Conservation (phyloP, 2,888 invertebrate species). For the Cetonia aurata region DNA sequence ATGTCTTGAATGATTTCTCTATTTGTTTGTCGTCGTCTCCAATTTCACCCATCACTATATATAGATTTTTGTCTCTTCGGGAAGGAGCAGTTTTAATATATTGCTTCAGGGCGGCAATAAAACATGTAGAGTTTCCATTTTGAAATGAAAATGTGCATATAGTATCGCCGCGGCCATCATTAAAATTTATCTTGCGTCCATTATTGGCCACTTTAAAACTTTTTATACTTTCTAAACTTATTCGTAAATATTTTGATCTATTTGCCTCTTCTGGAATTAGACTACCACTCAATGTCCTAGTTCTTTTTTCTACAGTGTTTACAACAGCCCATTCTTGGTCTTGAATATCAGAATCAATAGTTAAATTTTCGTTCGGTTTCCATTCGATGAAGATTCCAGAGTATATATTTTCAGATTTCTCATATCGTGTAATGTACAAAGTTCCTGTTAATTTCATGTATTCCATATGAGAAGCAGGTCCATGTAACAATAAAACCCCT, state of each 20-base stretch:
- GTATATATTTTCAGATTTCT: constrained; percentile 60
- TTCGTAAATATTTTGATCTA: constrained; percentile 69
- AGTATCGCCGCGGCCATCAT: constrained; percentile 78
- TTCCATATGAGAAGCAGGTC: constrained; percentile 72
- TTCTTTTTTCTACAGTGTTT: constrained; percentile 78
- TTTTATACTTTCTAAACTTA: constrained; percentile 74
- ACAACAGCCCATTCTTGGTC: constrained; percentile 90
- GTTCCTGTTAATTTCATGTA: constrained; percentile 76
- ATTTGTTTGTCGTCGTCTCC: constrained; percentile 78
- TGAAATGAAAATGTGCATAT: constrained; percentile 90
- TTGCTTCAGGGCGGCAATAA: constrained; percentile 75
- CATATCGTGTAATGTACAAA: constrained; percentile 76
- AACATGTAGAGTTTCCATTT: constrained; percentile 85
- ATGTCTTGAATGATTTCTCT: constrained; percentile 87
- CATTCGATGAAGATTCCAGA: constrained; percentile 77
- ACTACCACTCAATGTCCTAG: constrained; percentile 73
- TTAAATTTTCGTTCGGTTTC: constrained; percentile 85
- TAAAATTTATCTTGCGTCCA: constrained; percentile 73
- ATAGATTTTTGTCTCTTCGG: constrained; percentile 78
- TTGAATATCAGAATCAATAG: constrained; percentile 81
- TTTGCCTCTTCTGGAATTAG: constrained; percentile 64
- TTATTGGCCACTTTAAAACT: constrained; percentile 73
- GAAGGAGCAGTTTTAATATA: constrained; percentile 77
- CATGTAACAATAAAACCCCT: constrained; percentile 80
- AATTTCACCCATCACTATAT: constrained; percentile 77